phyloP scores from a whole-genome alignment of 2,888 invertebrate species.

The Priocnemis perturbator region DNA sequence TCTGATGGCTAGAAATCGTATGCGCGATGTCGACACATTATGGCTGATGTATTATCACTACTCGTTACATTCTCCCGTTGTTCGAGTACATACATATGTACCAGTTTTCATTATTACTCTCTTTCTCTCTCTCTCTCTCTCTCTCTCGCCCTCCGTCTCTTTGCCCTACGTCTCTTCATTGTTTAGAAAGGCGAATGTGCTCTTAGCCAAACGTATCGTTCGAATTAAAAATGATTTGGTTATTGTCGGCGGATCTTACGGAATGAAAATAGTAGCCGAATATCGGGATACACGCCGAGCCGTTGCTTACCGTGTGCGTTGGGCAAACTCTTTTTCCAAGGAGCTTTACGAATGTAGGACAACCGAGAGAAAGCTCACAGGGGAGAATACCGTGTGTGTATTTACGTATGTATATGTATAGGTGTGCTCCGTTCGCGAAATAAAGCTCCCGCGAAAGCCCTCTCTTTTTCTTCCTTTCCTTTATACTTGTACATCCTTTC shows the following conservation, averaged over 20 bases:
- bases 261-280: constrained; percentile 1
- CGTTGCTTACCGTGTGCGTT: constrained; percentile 15
- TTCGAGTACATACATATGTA: no score
- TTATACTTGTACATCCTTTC: background rate
- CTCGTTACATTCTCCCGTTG: no score
- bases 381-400: constrained; percentile 31
- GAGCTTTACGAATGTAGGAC: constrained; percentile 38
- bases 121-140: no score
- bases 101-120: no score
- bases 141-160: no score
- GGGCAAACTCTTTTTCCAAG: constrained; percentile 23
- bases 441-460: constrained; percentile 18
- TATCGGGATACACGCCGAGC: constrained; percentile 26
- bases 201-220: no score
- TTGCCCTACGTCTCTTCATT: no score
- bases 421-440: constrained; percentile 22
- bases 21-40: no score
- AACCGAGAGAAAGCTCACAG: constrained; percentile 21
- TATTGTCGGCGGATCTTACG: constrained; percentile 1
- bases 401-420: background rate
- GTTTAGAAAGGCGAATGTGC: no score
- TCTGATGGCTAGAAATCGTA: no score
- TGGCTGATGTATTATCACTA: no score
- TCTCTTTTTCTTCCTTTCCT: background rate
- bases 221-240: no score